A percentile compares a stretch with the other conserved stretches of the same genome.
Conservation (phyloP, 2,888 invertebrate species). For the Phalera bucephala region DNA sequence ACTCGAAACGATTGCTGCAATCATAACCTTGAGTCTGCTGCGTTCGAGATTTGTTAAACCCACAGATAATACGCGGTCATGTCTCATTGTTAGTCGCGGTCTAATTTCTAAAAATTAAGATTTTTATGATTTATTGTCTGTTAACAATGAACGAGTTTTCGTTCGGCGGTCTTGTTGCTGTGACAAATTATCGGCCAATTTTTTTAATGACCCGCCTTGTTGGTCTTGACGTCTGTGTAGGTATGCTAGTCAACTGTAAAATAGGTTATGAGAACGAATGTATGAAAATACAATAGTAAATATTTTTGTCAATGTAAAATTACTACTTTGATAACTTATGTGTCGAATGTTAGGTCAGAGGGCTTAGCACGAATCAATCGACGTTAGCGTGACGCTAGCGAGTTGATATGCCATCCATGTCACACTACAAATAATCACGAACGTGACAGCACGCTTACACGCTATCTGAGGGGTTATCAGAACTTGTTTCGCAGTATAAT, state of each 20-base stretch:
- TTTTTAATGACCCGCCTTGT: neutral
- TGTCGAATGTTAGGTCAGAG: too few species aligned
- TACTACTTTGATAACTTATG: too few species aligned
- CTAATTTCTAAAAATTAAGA: neutral
- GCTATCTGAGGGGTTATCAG: too few species aligned
- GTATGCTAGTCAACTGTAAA: neutral
- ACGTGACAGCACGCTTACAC: too few species aligned
- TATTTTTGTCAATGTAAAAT: neutral
- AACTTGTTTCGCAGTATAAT: too few species aligned
- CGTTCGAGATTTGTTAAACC: conserved; percentile 13
- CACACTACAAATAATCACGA: too few species aligned
- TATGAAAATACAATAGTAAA: neutral
- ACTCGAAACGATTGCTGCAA: conserved; percentile 36
- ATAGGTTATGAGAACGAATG: neutral
- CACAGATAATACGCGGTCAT: conserved; percentile 4
- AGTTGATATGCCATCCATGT: too few species aligned
- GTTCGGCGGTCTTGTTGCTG: too few species aligned
- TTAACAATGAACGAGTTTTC: neutral
- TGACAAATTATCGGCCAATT: neutral
- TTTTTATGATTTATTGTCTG: neutral
- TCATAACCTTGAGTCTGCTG: conserved; percentile 38
- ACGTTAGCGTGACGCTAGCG: too few species aligned
- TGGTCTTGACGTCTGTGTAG: neutral
- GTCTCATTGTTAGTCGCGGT: neutral
- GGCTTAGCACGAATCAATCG: too few species aligned